Percentiles rank a stretch among this genome's conserved stretches.
Evolutionary conservation across 2,888 invertebrate genomes (phyloP).

Genomic region (Serripes groenlandicus): DNA sequence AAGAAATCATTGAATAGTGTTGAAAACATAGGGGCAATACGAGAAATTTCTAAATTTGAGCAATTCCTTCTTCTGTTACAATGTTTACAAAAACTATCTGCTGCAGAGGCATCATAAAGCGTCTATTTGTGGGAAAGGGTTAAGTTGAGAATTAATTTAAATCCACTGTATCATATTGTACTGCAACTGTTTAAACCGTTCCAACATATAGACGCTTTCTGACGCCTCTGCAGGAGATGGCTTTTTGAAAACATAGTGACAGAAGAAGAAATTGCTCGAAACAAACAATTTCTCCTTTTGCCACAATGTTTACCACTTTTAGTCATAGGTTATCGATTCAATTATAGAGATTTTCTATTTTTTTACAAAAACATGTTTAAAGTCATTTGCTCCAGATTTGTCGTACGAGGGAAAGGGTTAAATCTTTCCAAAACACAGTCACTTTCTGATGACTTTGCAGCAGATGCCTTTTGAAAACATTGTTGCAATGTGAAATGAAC

Average conservation of each 20-base stretch:
- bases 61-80: constrained; percentile 3
- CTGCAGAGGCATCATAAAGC: background rate
- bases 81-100: background rate
- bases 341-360: too few species aligned
- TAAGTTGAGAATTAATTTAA: background rate
- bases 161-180: background rate
- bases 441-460: too few species aligned
- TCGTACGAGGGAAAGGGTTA: too few species aligned
- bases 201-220: too few species aligned
- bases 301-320: background rate
- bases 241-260: background rate
- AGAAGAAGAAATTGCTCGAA: background rate
- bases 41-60: background rate
- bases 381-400: too few species aligned
- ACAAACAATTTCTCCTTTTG: background rate
- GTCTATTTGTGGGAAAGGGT: background rate
- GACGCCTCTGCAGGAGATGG: too few species aligned
- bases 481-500: too few species aligned
- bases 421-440: too few species aligned
- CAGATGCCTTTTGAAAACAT: too few species aligned
- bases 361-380: too few species aligned
- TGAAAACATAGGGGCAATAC: background rate
- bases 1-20: background rate
- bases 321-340: too few species aligned
- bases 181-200: too few species aligned